A percentile compares a stretch with the other conserved stretches of the same genome.
These are phyloP conservation scores for Ictalurus punctatus DNA, from an alignment of 2,113 vertebrate genomes.

Conservation along the genomic window DNA sequence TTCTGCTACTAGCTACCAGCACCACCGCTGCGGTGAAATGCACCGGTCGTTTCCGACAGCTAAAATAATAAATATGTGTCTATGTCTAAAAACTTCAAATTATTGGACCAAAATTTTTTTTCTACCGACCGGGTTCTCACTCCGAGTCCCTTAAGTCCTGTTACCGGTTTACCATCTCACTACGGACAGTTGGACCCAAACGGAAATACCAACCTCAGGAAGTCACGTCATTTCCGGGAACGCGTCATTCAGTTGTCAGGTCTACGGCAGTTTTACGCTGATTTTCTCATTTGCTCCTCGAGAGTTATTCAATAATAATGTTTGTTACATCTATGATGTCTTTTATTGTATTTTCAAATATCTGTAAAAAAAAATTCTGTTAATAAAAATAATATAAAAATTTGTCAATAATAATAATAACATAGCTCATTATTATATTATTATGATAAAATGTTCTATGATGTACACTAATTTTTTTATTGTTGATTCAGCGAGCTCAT, in stretches of 20 bases:
- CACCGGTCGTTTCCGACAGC: not conserved
- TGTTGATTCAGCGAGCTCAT: not conserved
- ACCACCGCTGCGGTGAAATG: not conserved
- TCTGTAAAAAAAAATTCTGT: no score
- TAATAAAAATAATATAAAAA: not conserved
- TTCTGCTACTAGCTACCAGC: not conserved
- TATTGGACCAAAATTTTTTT: not conserved
- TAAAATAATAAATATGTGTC: not conserved
- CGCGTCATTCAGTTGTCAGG: constrained; percentile 4
- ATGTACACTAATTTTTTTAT: not conserved
- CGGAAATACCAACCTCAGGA: constrained; percentile 66
- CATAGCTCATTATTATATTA: not conserved
- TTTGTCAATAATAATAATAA: not conserved
- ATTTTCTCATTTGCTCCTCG: no score
- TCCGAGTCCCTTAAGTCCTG: constrained; percentile 55
- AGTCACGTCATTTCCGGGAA: constrained; percentile 64
- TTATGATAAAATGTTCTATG: no score
- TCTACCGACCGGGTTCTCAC: constrained; percentile 19
- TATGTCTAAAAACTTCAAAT: not conserved
- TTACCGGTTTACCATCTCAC: constrained; percentile 64
- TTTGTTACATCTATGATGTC: no score
- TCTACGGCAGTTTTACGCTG: not conserved
- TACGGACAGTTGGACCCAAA: constrained; percentile 67
- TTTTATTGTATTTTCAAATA: no score
- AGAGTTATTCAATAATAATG: not conserved